Evolutionary conservation across 2,888 invertebrate species (phyloP).

Genomic region (Bugula neritina): DNA sequence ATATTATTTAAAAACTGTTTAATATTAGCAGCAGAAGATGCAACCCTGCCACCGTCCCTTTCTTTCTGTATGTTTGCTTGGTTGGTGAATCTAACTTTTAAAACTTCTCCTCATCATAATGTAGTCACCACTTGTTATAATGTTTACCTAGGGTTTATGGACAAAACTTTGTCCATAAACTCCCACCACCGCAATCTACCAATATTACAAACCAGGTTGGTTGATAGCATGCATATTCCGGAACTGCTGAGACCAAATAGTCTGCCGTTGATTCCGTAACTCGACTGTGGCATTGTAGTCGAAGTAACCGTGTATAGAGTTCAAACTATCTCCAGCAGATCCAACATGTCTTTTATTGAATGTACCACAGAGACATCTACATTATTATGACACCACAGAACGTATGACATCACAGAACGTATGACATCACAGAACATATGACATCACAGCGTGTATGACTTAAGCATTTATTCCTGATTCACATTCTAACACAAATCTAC

Average conservation of each 20-base stretch:
- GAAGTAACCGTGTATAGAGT: slow-evolving; percentile 36
- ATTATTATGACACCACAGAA: neutral
- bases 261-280: slow-evolving; percentile 39
- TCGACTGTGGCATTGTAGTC: slow-evolving; percentile 43
- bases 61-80: no score
- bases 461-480: no score
- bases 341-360: neutral
- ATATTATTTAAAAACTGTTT: no score
- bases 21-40: no score
- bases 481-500: no score
- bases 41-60: no score
- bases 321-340: neutral
- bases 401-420: neutral
- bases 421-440: neutral
- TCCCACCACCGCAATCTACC: no score
- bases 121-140: no score
- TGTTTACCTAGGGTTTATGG: no score
- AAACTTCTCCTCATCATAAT: no score
- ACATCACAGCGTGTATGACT: neutral
- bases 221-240: neutral
- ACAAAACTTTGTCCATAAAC: no score
- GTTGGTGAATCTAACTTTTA: no score
- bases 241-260: slow-evolving; percentile 45
- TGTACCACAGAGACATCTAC: neutral
- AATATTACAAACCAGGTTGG: slow-evolving; percentile 8